Evolutionary conservation across 2,797 vertebrate species (phyloP).

Genomic region (Crenuchus spilurus): DNA sequence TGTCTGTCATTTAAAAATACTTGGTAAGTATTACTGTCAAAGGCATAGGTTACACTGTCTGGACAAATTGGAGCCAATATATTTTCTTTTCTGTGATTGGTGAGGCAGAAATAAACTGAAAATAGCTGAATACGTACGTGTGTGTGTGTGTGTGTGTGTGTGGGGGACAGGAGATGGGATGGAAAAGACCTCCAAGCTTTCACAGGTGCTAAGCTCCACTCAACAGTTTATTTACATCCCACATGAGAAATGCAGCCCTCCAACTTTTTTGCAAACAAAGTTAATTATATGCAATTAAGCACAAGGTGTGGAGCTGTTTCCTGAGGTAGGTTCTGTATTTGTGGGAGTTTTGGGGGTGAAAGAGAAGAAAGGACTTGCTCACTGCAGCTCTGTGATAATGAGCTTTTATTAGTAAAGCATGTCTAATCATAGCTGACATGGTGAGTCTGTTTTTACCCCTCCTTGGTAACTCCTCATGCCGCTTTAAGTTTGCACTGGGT

Average conservation of each 20-base stretch:
- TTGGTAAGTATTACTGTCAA: neutral
- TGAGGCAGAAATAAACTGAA: neutral
- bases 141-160: neutral
- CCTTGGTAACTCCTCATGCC: constrained; percentile 42
- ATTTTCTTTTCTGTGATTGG: constrained; percentile 7
- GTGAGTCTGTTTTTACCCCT: constrained; percentile 41
- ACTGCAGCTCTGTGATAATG: constrained; percentile 50
- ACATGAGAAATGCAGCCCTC: constrained; percentile 34
- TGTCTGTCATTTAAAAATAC: constrained; percentile 3
- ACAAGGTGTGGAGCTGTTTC: constrained; percentile 26
- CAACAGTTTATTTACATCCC: constrained; percentile 44
- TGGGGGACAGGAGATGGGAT: neutral
- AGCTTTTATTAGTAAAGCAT: constrained; percentile 60
- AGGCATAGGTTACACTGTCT: neutral
- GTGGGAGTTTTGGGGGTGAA: neutral
- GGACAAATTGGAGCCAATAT: neutral
- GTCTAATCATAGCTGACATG: constrained; percentile 56
- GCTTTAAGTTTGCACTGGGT: constrained; percentile 50
- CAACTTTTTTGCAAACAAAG: constrained; percentile 49
- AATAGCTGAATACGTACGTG: neutral
- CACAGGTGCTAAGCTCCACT: constrained; percentile 40
- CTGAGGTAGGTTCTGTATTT: constrained; percentile 6
- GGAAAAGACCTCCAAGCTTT: constrained; percentile 17
- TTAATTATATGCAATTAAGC: constrained; percentile 54
- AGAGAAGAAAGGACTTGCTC: constrained; percentile 16